A percentile compares a stretch with the other conserved stretches of the same genome.
Conservation (phyloP, 2,113 vertebrate species). For the Pontoporia blainvillei region DNA sequence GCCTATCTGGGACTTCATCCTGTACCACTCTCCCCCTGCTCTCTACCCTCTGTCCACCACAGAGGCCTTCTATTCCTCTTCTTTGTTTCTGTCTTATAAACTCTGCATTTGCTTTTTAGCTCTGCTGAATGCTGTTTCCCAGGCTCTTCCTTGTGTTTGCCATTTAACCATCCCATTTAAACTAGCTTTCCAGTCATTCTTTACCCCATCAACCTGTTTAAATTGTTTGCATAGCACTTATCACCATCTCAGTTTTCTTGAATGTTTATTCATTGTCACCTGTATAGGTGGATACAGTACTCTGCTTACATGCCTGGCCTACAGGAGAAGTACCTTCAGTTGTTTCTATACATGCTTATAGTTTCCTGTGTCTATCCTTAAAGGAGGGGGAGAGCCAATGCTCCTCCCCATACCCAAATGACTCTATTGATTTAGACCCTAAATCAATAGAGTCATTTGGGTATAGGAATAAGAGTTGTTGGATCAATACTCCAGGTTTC, state of each 20-base stretch:
- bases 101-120: neutral
- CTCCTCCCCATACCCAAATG: neutral
- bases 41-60: neutral
- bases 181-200: neutral
- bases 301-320: neutral
- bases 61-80: neutral
- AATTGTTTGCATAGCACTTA: neutral
- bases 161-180: neutral
- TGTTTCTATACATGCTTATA: neutral
- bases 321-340: neutral
- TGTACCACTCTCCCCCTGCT: accelerated
- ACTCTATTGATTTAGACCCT: too few relatives aligned
- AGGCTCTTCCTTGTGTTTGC: neutral
- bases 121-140: neutral
- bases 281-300: neutral
- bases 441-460: neutral
- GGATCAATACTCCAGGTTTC: neutral
- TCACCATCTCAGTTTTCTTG: neutral
- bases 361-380: neutral
- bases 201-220: neutral
- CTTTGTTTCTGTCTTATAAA: neutral
- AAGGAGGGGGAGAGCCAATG: neutral
- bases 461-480: neutral
- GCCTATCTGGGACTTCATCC: neutral
- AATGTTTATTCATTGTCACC: neutral